Evolutionary conservation across 2,888 invertebrate genomes (phyloP).

Genomic region (Sympetrum striolatum): DNA sequence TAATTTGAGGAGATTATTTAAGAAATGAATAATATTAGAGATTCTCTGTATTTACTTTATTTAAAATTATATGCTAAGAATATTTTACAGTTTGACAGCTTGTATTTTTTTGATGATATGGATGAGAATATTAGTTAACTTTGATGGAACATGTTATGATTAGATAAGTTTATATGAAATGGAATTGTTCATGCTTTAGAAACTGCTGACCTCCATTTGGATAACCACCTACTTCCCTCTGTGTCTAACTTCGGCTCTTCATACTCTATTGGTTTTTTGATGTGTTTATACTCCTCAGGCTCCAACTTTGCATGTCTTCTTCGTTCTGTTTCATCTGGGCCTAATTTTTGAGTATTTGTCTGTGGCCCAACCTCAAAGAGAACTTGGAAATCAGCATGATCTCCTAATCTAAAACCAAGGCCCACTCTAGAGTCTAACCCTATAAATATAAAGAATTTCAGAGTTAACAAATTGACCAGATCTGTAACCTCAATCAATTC

Average conservation of each 20-base stretch:
- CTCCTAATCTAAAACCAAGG: constrained; percentile 79
- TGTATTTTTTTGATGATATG: no score
- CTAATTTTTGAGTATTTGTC: constrained; percentile 73
- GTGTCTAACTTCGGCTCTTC: neutral
- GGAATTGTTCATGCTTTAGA: neutral
- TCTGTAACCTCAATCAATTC: no score
- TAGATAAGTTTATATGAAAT: no score
- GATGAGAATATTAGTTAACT: no score
- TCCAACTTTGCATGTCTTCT: constrained; percentile 16
- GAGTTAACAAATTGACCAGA: neutral
- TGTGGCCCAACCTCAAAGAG: constrained; percentile 80
- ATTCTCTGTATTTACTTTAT: no score
- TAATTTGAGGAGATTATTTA: no score
- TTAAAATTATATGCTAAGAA: no score
- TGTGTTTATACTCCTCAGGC: neutral
- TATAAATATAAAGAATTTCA: constrained; percentile 64
- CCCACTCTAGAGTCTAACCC: constrained; percentile 82
- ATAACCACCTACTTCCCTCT: neutral
- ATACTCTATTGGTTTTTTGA: neutral
- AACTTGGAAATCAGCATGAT: constrained; percentile 82
- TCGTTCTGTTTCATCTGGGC: constrained; percentile 3
- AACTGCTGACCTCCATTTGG: neutral
- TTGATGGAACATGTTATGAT: no score
- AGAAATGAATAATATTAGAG: no score
- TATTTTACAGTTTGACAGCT: no score